These are phyloP conservation scores for Holacanthella duospinosa DNA, from an alignment of 2,888 invertebrate species.

Conservation along the genomic window DNA sequence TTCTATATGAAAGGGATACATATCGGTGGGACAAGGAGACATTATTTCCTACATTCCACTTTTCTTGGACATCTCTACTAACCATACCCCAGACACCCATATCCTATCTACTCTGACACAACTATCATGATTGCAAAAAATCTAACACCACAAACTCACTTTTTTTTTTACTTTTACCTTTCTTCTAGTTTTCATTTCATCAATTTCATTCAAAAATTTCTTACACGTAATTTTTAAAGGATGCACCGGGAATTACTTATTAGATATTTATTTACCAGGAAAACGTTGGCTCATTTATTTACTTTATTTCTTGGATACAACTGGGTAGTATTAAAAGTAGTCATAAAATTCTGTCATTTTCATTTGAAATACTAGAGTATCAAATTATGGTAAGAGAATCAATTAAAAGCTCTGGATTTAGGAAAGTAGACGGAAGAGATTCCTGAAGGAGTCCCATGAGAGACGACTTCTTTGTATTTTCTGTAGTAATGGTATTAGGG, in stretches of 20 bases:
- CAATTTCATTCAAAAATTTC: too few relatives aligned
- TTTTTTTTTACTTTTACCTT: neutral
- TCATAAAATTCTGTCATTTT: neutral
- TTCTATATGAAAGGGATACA: neutral
- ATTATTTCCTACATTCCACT: neutral
- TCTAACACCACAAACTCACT: neutral
- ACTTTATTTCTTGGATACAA: neutral
- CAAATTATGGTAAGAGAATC: slow-evolving; percentile 28
- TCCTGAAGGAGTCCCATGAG: slow-evolving; percentile 30
- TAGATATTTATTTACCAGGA: too few relatives aligned
- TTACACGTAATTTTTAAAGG: too few relatives aligned
- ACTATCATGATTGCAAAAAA: slow-evolving; percentile 12
- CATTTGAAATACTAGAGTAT: neutral
- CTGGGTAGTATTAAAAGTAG: neutral
- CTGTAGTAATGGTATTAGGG: slow-evolving; percentile 22
- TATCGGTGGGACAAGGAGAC: neutral
- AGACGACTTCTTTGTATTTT: slow-evolving; percentile 36
- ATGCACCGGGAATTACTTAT: too few relatives aligned
- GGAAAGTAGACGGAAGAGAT: slow-evolving; percentile 18
- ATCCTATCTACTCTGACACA: slow-evolving; percentile 20
- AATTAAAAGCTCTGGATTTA: slow-evolving; percentile 34
- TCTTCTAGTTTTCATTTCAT: neutral
- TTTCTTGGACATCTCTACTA: slow-evolving; percentile 25
- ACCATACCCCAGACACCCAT: slow-evolving; percentile 36
- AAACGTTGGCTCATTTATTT: neutral